Evolutionary conservation across 1,140 invertebrate species (phyloP).

Genomic region (Cydia amplana): DNA sequence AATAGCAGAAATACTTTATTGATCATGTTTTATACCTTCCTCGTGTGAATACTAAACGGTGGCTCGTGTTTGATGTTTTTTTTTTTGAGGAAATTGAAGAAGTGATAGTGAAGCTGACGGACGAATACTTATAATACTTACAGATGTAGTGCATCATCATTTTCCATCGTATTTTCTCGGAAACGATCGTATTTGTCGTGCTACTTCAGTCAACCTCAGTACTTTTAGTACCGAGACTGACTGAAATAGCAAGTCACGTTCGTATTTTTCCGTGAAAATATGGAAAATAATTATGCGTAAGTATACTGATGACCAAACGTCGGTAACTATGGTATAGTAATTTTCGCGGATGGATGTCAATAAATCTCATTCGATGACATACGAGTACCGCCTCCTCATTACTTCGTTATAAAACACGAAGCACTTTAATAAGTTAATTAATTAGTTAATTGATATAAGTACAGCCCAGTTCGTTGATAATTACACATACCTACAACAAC

Average conservation of each 20-base stretch:
- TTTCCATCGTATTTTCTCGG: too few species aligned
- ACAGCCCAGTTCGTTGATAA: too few species aligned
- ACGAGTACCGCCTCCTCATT: not conserved
- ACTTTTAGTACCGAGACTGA: too few species aligned
- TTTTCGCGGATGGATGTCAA: not conserved
- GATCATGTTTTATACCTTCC: not conserved
- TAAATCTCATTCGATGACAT: not conserved
- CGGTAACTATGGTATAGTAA: not conserved
- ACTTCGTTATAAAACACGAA: not conserved
- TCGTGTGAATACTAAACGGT: not conserved
- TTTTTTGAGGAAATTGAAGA: slow-evolving; percentile 1
- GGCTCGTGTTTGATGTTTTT: not conserved
- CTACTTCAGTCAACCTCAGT: too few species aligned
- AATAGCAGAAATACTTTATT: not conserved
- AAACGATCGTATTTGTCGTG: too few species aligned
- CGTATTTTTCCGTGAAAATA: too few species aligned
- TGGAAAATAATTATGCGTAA: too few species aligned
- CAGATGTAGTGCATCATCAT: too few species aligned
- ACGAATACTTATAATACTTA: not conserved
- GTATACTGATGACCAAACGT: not conserved
- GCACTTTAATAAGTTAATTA: not conserved
- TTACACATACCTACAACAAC: too few species aligned
- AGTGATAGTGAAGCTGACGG: not conserved
- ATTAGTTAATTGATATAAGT: not conserved
- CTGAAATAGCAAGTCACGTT: too few species aligned